Base-by-base conservation (phyloP, 2,113 vertebrate species). In the Erinaceus europaeus region DNA sequence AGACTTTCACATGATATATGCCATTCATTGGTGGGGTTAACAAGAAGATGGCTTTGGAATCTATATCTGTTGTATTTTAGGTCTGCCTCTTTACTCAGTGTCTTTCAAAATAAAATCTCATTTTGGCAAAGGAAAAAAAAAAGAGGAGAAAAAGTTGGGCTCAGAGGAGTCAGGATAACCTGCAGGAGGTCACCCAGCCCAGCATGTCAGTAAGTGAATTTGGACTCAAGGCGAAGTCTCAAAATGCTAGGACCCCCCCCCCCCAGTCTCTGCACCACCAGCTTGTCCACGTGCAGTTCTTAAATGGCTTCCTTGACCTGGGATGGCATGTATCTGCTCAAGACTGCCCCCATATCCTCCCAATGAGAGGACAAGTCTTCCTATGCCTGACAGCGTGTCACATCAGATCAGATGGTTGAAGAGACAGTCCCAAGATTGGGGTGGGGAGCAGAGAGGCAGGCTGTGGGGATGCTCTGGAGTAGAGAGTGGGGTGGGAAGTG, bases 51-150 rank as follows among this genome's bases (percentile, higher is more conserved):
- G 52, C 52, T 10, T 18, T 57, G 53, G 53, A 25, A 55, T 21
- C n/a, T n/a, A n/a, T 55, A 21, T 55, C 21, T 50, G 0, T 9
- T 6, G 40, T 53, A 29, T 79, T 61, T 52, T 59, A 52, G n/a
- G 68, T 29, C 34, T 65, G 36, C 53, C 29, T 61, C 52, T 62
- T 59, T 52, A 29, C 53, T 83, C 59, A 20, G 34, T 80, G 44
- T 84, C 93, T 89, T 91, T 92, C 84, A 87, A 93, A 97, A 97
- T 97, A 97, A 97, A 97, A 42, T 59, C 67, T 92, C 94, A 95
- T 95, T 97, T 97, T 96, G 92, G 92, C 96, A 96, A 94, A 95
- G 95, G 72, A 29, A 78, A n/a, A n/a, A n/a, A n/a, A n/a, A n/a
- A n/a, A n/a, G n/a, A 34, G 20, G 40, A 81, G 59, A 81, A 69